Evolutionary conservation across 2,113 vertebrate species (phyloP), one percentile per base, ranked within the genome.

Genomic region (Solea senegalensis): DNA sequence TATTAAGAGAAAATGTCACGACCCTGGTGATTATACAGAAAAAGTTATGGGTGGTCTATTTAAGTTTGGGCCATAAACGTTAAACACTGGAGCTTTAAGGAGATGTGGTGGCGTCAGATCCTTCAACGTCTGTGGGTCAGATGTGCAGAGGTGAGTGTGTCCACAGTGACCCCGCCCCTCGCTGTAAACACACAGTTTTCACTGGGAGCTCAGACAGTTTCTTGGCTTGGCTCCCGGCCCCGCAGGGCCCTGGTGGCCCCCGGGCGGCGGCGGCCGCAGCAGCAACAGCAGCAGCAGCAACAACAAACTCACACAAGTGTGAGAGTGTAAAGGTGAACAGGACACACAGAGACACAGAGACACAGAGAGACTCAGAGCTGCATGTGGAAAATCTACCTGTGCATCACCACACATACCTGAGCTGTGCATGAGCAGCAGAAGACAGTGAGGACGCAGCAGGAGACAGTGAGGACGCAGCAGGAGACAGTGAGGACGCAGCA

Each of bases 161-260:
- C 81, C 83, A 84, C 65, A 46, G 52, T 86, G 86, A 89, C 86
- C 86, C 84, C n/a, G 46, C 71, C 48, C 80, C 66, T 16, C 7
- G 68, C 83, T 76, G 81, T 86, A 90, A 91, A 91, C 86, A 89
- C 86, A 88, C 65, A 89, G 87, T 93, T 91, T 87, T 90, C 91
- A 85, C 83, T 74, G 74, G 75, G 80, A 69, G 72, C 85, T 50
- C 79, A 81, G 88, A 90, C 83, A 88, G 58, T 53, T 91, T 83
- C 77, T 86, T 91, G 90, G 89, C 90, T 81, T 34, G 0, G 41
- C 64, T 62, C 58, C 13, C 44, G 0, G 41, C 64, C 59, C 58
- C 13, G 51, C 83, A 81, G 75, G 83, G 84, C 83, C 75, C 55
- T 28, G 1, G 76, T 80, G 68, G 74, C 71, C 76, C 44, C 48